These are phyloP conservation scores for Trichonephila clavipes DNA, from an alignment of 1,140 invertebrate genomes.

Conservation along the genomic window DNA sequence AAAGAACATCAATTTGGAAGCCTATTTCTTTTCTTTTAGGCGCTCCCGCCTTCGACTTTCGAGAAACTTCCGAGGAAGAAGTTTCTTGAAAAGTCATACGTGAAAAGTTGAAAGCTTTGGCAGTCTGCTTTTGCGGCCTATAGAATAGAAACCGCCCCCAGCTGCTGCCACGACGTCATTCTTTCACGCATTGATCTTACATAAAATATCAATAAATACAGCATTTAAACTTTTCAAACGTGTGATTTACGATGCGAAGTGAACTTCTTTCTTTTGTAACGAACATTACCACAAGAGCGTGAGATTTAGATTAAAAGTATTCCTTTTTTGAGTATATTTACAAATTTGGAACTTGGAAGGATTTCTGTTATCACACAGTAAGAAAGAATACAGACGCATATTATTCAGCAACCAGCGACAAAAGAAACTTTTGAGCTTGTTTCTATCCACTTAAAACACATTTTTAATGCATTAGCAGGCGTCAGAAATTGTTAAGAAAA, in stretches of 20 bases:
- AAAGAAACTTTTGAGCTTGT: no score
- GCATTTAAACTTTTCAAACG: conserved; percentile 32
- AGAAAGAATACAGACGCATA: no score
- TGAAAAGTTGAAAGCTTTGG: conserved; percentile 62
- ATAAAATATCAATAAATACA: conserved; percentile 52
- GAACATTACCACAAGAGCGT: conserved; percentile 3
- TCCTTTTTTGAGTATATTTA: not conserved
- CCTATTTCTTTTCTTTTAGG: conserved; percentile 24
- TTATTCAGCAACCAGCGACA: no score
- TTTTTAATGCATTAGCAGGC: no score
- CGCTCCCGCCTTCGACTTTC: conserved; percentile 11
- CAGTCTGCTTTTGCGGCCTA: conserved; percentile 18
- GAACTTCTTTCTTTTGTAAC: not conserved
- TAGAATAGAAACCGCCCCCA: not conserved
- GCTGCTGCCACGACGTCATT: conserved; percentile 48
- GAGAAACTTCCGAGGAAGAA: conserved; percentile 45
- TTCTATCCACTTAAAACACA: no score
- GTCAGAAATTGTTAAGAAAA: no score
- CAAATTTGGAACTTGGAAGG: not conserved
- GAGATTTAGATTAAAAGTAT: not conserved
- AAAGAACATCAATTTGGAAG: conserved; percentile 71
- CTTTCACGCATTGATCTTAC: conserved; percentile 43
- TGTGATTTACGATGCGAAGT: conserved; percentile 17
- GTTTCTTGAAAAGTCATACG: conserved; percentile 46
- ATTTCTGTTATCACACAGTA: no score